phyloP scores from a whole-genome alignment of 1,140 invertebrate species.

The Anadara kagoshimensis region DNA sequence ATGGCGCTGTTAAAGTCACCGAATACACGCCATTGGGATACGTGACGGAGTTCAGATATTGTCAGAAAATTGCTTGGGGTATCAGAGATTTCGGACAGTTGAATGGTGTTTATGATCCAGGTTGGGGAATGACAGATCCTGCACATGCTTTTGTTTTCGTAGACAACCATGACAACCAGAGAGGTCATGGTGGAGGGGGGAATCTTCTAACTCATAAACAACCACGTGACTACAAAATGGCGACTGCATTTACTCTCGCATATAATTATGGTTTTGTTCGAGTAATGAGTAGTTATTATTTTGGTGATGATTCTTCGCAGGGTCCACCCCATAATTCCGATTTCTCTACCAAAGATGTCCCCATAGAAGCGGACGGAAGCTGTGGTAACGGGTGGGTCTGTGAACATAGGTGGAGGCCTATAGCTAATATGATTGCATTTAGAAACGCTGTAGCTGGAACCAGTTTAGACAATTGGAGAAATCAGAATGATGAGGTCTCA shows the following conservation, averaged over 20 bases:
- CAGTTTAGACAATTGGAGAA: slow-evolving; percentile 47
- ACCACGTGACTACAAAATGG: slow-evolving; percentile 78
- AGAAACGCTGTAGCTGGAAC: slow-evolving; percentile 58
- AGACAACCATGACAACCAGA: slow-evolving; percentile 76
- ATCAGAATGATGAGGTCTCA: slow-evolving; percentile 62
- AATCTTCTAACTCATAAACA: slow-evolving; percentile 51
- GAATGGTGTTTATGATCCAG: slow-evolving; percentile 53
- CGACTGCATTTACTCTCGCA: slow-evolving; percentile 85
- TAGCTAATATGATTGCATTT: slow-evolving; percentile 82
- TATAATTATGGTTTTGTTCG: slow-evolving; percentile 83
- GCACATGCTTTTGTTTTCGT: slow-evolving; percentile 74
- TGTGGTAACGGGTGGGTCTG: slow-evolving; percentile 91
- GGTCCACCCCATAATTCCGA: slow-evolving; percentile 55
- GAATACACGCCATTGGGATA: slow-evolving; percentile 76
- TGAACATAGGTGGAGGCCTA: slow-evolving; percentile 89
- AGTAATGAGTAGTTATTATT: slow-evolving; percentile 85
- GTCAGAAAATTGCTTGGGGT: slow-evolving; percentile 56
- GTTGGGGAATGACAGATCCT: slow-evolving; percentile 70
- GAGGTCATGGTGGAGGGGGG: slow-evolving; percentile 65
- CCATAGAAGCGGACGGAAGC: slow-evolving; percentile 73
- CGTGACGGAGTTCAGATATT: slow-evolving; percentile 85
- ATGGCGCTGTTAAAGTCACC: slow-evolving; percentile 80
- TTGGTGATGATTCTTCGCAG: slow-evolving; percentile 39
- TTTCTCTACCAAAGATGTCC: slow-evolving; percentile 79
- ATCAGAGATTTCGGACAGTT: slow-evolving; percentile 50